A percentile compares a stretch with the other conserved stretches of the same genome.
These are phyloP conservation scores for Serilophus lunatus DNA, from an alignment of 2,113 vertebrate genomes.

Conservation along the genomic window DNA sequence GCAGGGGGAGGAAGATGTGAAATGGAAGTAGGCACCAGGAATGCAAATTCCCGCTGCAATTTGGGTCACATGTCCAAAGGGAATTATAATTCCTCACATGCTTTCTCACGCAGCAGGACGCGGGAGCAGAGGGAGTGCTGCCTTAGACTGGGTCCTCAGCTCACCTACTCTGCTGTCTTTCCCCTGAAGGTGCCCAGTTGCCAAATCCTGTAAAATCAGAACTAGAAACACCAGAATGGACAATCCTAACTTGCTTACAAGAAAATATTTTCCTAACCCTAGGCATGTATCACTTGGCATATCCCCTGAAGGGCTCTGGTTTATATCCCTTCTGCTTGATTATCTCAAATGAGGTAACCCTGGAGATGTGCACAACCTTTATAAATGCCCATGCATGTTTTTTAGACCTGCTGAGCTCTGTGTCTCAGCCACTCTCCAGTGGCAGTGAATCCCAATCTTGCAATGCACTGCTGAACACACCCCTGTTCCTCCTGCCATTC, in stretches of 20 bases:
- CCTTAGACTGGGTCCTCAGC: neutral
- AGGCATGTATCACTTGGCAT: neutral
- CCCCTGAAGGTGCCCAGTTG: neutral
- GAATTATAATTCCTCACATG: conserved; percentile 57
- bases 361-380: neutral
- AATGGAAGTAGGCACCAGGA: conserved; percentile 30
- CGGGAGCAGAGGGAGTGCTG: neutral
- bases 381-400: neutral
- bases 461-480: neutral
- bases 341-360: conserved; percentile 6
- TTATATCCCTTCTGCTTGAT: neutral
- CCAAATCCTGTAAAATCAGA: neutral
- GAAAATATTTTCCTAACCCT: conserved; percentile 16
- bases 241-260: neutral
- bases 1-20: neutral
- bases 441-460: neutral
- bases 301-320: neutral
- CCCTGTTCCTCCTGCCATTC: neutral
- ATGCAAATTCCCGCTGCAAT: conserved; percentile 40
- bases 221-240: neutral
- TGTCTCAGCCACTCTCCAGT: rapidly evolving
- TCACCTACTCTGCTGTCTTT: neutral
- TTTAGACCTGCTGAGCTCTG: neutral
- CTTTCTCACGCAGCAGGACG: neutral
- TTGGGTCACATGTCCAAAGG: conserved; percentile 45